phyloP scores from a whole-genome alignment of 2,797 vertebrate genomes.

The Carapus acus region DNA sequence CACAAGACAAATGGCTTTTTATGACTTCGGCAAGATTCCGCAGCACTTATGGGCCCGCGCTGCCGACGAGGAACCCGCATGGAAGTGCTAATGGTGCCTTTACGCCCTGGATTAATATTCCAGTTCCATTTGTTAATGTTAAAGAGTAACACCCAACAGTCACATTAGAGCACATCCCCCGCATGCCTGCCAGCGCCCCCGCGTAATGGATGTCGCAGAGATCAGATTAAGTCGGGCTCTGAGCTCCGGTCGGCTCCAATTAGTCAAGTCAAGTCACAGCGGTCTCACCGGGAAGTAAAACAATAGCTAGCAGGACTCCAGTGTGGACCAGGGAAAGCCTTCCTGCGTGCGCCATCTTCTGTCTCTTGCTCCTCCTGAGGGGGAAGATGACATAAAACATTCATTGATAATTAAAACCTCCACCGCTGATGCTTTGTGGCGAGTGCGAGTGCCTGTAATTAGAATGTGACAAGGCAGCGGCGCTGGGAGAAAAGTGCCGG shows the following conservation, averaged over 20 bases:
- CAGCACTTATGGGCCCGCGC: not conserved
- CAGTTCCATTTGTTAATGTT: not conserved
- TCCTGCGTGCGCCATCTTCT: constrained; percentile 62
- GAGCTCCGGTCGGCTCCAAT: not conserved
- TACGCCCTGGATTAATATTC: not conserved
- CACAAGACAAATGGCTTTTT: constrained; percentile 25
- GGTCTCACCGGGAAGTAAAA: constrained; percentile 73
- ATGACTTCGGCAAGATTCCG: constrained; percentile 21
- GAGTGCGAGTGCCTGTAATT: not conserved
- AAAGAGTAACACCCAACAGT: not conserved
- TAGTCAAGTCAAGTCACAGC: not conserved
- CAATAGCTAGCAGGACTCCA: constrained; percentile 61
- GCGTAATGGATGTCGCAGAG: not conserved
- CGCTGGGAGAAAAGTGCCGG: constrained; percentile 9
- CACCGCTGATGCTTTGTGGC: constrained; percentile 3
- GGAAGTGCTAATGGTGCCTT: not conserved
- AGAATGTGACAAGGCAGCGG: not conserved
- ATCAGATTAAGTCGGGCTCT: not conserved
- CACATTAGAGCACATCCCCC: not conserved
- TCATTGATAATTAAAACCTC: constrained; percentile 2
- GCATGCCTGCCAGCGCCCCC: not conserved
- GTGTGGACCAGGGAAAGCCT: constrained; percentile 56
- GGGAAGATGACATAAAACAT: constrained; percentile 17
- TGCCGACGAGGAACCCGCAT: constrained; percentile 17
- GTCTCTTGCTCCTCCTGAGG: constrained; percentile 43